Percentiles rank a stretch among this genome's conserved stretches.
phyloP scores from a whole-genome alignment of 2,797 vertebrate genomes.

The Phoeniculus purpureus region DNA sequence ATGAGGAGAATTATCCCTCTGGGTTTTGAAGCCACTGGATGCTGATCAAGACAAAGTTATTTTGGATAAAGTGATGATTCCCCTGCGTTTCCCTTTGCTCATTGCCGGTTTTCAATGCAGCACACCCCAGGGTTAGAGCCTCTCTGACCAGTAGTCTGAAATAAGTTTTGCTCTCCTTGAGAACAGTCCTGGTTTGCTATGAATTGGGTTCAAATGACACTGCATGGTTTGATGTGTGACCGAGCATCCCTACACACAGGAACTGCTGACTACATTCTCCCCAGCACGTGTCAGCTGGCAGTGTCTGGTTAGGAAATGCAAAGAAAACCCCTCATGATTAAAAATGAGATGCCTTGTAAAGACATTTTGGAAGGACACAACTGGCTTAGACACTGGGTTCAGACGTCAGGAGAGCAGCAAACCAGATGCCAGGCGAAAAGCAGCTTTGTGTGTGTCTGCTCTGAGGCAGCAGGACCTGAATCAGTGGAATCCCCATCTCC shows the following conservation, averaged over 20 bases:
- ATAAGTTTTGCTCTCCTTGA: not conserved
- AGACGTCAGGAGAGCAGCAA: not conserved
- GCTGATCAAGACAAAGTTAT: not conserved
- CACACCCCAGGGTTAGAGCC: not conserved
- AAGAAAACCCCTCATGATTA: not conserved
- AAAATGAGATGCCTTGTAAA: not conserved
- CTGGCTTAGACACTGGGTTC: not conserved
- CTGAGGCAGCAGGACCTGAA: not conserved
- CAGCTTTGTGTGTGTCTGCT: not conserved
- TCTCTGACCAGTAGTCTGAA: not conserved
- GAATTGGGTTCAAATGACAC: not conserved
- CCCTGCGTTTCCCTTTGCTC: not conserved
- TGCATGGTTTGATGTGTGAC: not conserved
- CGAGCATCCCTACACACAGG: not conserved
- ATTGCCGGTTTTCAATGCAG: not conserved
- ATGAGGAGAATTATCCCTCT: not conserved
- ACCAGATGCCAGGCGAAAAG: not conserved
- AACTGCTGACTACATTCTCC: not conserved
- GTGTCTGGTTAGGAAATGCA: not conserved
- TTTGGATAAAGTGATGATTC: not conserved
- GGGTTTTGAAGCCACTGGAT: not conserved
- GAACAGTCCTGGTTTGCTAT: not conserved
- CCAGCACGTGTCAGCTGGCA: not conserved
- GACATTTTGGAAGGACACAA: not conserved
- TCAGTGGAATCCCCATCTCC: not conserved